Evolutionary conservation across 2,113 vertebrate genomes (phyloP), one percentile per base, ranked within the genome.

Genomic region (Lophura nycthemera): DNA sequence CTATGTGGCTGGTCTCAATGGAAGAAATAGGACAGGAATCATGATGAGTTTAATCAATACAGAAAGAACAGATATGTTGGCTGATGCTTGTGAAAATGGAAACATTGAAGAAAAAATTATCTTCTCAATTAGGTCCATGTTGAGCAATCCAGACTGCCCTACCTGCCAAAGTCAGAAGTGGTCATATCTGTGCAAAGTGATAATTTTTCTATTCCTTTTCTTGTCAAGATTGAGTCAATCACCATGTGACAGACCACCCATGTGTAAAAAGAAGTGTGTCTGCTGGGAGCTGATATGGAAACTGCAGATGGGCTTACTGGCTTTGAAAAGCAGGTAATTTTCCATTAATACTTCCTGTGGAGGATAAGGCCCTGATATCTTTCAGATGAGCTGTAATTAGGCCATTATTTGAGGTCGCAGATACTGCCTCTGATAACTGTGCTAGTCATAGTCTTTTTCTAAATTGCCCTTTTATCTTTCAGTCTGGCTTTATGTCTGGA

Each of bases 161-260:
- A 78, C 88, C 88, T 93, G 83, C 63, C 66, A 45, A 57, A 92
- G 77, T 82, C 73, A 78, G 74, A 93, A 96, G 74, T 84, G 86
- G 86, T 76, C 86, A 48, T 86, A 92, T 92, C 94, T 93, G 67
- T 70, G 79, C 74, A 81, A 92, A 72, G 40, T 66, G 81, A 84
- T 87, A 86, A 81, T 84, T 96, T 90, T 94, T 86, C 83, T 83
- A 93, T 93, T 40, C 65, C 27, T 90, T 94, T 90, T 50, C 93
- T 92, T 94, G 88, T 92, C 93, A 90, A 96, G 90, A 94, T 83
- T 84, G 80, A 94, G 80, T 90, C 90, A 93, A 88, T 93, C 90
- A 94, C 60, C 86, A 78, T 83, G 52, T 88, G 95, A 93, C 93
- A 92, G 83, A 88, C 92, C 86, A 92, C 86, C 90, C 88, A 47